Percentiles rank a stretch among this genome's conserved stretches.
Conservation (phyloP, 64 coral and sea anemone genomes). For the Pocillopora verrucosa region DNA sequence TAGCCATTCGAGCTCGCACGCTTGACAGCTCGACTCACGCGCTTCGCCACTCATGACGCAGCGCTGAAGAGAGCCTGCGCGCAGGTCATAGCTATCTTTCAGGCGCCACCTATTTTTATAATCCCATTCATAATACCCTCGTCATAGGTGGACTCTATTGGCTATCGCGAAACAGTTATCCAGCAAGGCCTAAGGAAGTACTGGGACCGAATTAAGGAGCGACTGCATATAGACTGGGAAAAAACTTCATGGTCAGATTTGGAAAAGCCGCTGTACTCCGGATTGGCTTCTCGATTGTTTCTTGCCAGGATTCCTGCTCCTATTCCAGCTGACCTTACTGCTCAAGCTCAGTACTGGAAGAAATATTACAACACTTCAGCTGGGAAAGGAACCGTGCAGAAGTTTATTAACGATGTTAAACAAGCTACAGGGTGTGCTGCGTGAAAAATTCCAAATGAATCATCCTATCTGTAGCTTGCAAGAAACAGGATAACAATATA, state of each 20-base stretch:
- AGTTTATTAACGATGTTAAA: conserved; percentile 77
- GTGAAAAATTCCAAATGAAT: neutral
- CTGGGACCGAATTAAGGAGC: conserved; percentile 11
- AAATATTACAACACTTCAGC: conserved; percentile 66
- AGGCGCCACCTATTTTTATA: no score
- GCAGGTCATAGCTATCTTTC: no score
- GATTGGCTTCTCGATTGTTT: conserved; percentile 75
- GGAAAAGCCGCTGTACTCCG: conserved; percentile 70
- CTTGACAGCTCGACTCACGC: no score
- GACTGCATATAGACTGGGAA: conserved; percentile 62
- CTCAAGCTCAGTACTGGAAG: conserved; percentile 80
- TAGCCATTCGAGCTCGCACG: no score
- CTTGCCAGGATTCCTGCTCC: conserved; percentile 57
- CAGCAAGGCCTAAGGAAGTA: conserved; percentile 55
- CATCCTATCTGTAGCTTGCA: no score
- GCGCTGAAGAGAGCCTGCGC: no score
- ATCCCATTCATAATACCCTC: no score
- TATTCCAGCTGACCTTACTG: conserved; percentile 36
- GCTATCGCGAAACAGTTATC: conserved; percentile 41
- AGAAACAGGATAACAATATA: no score
- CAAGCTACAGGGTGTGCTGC: conserved; percentile 61
- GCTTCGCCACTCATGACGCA: no score
- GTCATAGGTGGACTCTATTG: conserved; percentile 69
- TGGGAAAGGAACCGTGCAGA: conserved; percentile 62
- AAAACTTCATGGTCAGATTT: conserved; percentile 60